Base-by-base conservation (phyloP, 2,797 vertebrate species). In the Pantherophis vulpinus region DNA sequence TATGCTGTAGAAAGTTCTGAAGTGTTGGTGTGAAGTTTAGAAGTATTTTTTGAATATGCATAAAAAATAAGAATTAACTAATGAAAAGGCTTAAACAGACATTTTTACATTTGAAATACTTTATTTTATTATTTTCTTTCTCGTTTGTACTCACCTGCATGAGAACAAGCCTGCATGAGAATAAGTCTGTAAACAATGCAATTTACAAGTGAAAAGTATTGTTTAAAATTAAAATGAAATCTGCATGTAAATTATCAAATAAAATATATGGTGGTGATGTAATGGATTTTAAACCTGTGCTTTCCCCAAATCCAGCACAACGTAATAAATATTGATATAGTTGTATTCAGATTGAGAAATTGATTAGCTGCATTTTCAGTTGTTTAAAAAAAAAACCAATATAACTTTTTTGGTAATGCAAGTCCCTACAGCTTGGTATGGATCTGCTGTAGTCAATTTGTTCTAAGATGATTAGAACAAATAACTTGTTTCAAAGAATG, bases 281-380 rank as follows among this genome's bases (percentile, higher is more conserved):
- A 79, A 83, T 86, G 86, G 32, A 29, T 70, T 63, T 16, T 47
- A 29, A 29, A 42, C 13, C 20, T 56, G 11, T 60, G 16, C 59
- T 91, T 32, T 13, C 11, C 23, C 20, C 54, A 94, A 92, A 60
- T 59, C 60, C 92, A 9, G 90, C 86, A 42, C 13, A 0, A 0
- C 2, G 2, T 14, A 42, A 79, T 93, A 55, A 4, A 6, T 55
- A 4, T 66, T 91, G 88, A 66, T 86, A 63, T 87, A 0, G 0
- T 89, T 91, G 47, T 56, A 61, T 87, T 94, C 87, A 87, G 55
- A 58, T 59, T 91, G 56, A 93, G 61, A 87, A n/a, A 61, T 87
- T 88, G 59, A 61, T 92, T 20, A 32, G 89, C 42, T 25, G 27
- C 14, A 9, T 29, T 70, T 87, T 59, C n/a, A 93, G 51, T 58